Percentiles rank a stretch among this genome's conserved stretches.
phyloP scores from a whole-genome alignment of 2,888 invertebrate genomes.

The Peribatodes rhomboidaria region DNA sequence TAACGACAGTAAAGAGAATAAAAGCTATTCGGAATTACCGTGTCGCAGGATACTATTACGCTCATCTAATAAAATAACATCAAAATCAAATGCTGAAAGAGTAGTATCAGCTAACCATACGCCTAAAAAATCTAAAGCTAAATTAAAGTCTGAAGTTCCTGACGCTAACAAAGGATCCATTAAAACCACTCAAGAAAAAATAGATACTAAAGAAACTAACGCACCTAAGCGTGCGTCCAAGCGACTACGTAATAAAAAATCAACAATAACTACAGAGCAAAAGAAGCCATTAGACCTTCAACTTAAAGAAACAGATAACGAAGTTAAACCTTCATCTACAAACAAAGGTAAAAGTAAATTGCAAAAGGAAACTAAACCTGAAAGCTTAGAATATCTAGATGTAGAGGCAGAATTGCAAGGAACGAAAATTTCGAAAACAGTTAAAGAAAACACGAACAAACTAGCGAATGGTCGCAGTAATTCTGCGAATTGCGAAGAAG shows the following conservation, averaged over 20 bases:
- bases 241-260: constrained; percentile 38
- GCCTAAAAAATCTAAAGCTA: constrained; percentile 42
- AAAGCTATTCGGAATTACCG: constrained; percentile 32
- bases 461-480: background rate
- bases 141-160: constrained; percentile 6
- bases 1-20: constrained; percentile 58
- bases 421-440: constrained; percentile 53
- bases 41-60: constrained; percentile 61
- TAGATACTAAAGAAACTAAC: constrained; percentile 11
- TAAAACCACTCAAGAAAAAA: constrained; percentile 17
- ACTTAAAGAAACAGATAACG: constrained; percentile 3
- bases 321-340: constrained; percentile 9
- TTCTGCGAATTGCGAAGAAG: background rate
- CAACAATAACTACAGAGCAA: constrained; percentile 9
- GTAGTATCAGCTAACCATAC: constrained; percentile 21
- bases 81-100: constrained; percentile 26
- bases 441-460: background rate
- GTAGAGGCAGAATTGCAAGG: constrained; percentile 58
- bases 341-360: constrained; percentile 3
- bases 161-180: background rate
- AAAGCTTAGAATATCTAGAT: constrained; percentile 42
- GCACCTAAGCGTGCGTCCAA: constrained; percentile 38
- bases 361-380: background rate
- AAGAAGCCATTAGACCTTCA: constrained; percentile 10
- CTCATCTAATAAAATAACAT: constrained; percentile 60